phyloP scores from a whole-genome alignment of 2,888 invertebrate species.

The Eulithis testata region DNA sequence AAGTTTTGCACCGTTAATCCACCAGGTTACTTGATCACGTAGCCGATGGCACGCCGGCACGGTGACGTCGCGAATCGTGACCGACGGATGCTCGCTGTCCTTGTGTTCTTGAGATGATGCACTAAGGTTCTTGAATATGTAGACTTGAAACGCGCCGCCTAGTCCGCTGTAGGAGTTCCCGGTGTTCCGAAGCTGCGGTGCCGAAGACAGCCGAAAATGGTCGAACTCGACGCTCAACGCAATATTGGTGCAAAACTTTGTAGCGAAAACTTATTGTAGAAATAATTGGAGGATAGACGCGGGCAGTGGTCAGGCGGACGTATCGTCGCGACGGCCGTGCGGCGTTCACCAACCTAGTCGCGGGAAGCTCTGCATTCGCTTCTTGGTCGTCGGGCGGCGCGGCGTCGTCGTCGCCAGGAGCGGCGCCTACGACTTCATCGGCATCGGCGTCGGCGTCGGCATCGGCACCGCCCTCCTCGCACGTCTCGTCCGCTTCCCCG shows the following conservation, averaged over 20 bases:
- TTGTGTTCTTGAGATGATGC: slow-evolving; percentile 19
- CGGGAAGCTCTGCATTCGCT: slow-evolving; percentile 73
- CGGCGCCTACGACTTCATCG: slow-evolving; percentile 56
- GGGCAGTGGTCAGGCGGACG: slow-evolving; percentile 53
- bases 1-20: slow-evolving; percentile 83
- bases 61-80: slow-evolving; percentile 22
- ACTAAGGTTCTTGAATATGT: slow-evolving; percentile 12
- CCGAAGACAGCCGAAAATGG: slow-evolving; percentile 20
- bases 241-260: slow-evolving; percentile 80
- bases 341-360: slow-evolving; percentile 82
- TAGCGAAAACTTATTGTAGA: slow-evolving; percentile 72
- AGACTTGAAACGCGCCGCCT: slow-evolving; percentile 18
- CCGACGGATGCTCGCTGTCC: slow-evolving; percentile 22
- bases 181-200: slow-evolving; percentile 29
- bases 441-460: slow-evolving; percentile 57
- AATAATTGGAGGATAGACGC: slow-evolving; percentile 65
- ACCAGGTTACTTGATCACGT: slow-evolving; percentile 37
- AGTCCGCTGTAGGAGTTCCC: slow-evolving; percentile 22
- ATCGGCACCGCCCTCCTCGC: slow-evolving; percentile 59
- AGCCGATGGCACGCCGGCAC: slow-evolving; percentile 13
- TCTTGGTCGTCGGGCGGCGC: slow-evolving; percentile 65
- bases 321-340: slow-evolving; percentile 68
- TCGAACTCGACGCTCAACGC: slow-evolving; percentile 26
- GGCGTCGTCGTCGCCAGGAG: slow-evolving; percentile 45
- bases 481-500: slow-evolving; percentile 61